A percentile compares a stretch with the other conserved stretches of the same genome.
phyloP scores from a whole-genome alignment of 2,797 vertebrate species.

The Esox lucius region DNA sequence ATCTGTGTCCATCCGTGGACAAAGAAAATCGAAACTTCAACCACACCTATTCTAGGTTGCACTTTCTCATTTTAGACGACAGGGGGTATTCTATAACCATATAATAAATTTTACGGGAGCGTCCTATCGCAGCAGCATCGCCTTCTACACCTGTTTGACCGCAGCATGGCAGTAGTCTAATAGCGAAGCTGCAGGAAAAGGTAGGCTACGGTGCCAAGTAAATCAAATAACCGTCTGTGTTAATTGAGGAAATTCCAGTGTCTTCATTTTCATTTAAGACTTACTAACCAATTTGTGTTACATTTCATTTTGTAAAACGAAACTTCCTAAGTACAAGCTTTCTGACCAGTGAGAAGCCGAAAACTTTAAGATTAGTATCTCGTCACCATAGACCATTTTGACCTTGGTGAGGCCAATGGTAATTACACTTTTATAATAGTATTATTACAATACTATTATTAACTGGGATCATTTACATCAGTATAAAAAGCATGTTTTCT shows the following conservation, averaged over 20 bases:
- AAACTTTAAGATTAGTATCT: neutral
- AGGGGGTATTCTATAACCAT: conserved; percentile 57
- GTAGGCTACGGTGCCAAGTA: neutral
- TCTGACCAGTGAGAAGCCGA: neutral
- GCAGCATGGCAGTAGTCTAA: conserved; percentile 1
- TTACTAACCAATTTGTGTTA: neutral
- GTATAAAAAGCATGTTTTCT: neutral
- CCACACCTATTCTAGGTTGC: neutral
- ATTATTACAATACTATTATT: neutral
- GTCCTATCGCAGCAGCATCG: neutral
- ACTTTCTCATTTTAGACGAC: conserved; percentile 19
- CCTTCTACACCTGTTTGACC: neutral
- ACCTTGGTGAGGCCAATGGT: neutral
- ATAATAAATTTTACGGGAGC: conserved; percentile 18
- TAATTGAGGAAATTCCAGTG: neutral
- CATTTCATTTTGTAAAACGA: neutral
- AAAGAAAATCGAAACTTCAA: no score
- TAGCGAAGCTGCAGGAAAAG: neutral
- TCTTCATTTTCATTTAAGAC: neutral
- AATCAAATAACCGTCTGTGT: neutral
- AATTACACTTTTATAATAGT: neutral
- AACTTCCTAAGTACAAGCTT: neutral
- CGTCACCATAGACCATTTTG: neutral
- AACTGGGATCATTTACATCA: conserved; percentile 3
- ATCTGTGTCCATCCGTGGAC: no score